A percentile compares a stretch with the other conserved stretches of the same genome.
Evolutionary conservation across 2,797 vertebrate genomes (phyloP).

Genomic region (Periparus ater): DNA sequence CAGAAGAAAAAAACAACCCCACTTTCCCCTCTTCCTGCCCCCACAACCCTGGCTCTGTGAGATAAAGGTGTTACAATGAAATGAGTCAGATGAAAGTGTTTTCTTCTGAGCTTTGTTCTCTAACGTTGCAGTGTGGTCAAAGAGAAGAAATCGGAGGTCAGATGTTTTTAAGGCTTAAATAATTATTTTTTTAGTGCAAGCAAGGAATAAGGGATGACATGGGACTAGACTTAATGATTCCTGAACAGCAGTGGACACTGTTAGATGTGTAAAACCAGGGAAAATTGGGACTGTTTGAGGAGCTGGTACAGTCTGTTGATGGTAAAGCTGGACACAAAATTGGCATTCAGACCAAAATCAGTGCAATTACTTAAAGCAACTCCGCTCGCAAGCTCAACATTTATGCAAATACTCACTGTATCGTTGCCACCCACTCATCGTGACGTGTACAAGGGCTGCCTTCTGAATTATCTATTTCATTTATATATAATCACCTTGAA

Average conservation of each 20-base stretch:
- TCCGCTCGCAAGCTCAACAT: background rate
- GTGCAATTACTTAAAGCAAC: background rate
- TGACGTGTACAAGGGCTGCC: background rate
- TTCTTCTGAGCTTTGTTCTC: background rate
- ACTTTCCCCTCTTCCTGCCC: fast-evolving
- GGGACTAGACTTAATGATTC: background rate
- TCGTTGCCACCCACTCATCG: fast-evolving
- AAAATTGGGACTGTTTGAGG: background rate
- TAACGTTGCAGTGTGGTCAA: background rate
- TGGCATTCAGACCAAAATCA: background rate
- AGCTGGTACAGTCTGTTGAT: background rate
- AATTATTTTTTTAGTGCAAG: background rate
- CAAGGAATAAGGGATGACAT: background rate
- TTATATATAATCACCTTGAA: background rate
- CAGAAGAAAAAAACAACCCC: background rate
- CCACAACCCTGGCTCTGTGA: fast-evolving
- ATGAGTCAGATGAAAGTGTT: background rate
- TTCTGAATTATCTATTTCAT: background rate
- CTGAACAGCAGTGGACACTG: background rate
- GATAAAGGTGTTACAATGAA: background rate
- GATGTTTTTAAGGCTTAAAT: background rate
- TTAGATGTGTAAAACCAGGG: background rate
- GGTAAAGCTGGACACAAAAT: background rate
- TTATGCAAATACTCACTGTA: background rate
- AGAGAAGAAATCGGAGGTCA: background rate